phyloP scores from a whole-genome alignment of 2,888 invertebrate genomes.

The Eumerus sabulonum region DNA sequence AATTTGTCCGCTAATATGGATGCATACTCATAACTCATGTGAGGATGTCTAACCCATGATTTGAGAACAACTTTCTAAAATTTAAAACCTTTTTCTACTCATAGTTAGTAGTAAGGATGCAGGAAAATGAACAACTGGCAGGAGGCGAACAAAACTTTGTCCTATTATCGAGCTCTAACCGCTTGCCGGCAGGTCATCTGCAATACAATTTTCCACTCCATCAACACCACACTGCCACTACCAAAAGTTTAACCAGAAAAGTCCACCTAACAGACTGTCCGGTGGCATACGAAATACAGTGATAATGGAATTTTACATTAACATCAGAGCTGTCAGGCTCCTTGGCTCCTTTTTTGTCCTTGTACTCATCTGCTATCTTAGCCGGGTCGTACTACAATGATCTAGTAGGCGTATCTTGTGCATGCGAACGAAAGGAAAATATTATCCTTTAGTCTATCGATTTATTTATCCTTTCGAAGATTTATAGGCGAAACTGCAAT shows the following conservation, averaged over 20 bases:
- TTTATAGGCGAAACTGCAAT: no score
- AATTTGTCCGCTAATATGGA: no score
- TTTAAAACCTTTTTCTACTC: no score
- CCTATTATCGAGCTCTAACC: slow-evolving; percentile 30
- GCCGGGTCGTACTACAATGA: no score
- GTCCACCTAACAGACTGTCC: slow-evolving; percentile 45
- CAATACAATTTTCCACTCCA: slow-evolving; percentile 24
- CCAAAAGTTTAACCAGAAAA: slow-evolving; percentile 34
- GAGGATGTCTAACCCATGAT: slow-evolving; percentile 17
- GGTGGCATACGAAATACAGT: slow-evolving; percentile 45
- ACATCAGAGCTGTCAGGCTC: slow-evolving; percentile 24
- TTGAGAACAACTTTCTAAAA: slow-evolving; percentile 5
- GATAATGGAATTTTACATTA: slow-evolving; percentile 64
- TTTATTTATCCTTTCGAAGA: slow-evolving; percentile 41
- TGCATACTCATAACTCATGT: no score
- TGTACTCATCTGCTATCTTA: slow-evolving; percentile 31
- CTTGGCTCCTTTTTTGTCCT: slow-evolving; percentile 13
- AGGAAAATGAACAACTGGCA: slow-evolving; percentile 34
- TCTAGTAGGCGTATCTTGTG: not conserved
- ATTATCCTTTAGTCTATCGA: slow-evolving; percentile 24
- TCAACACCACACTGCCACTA: slow-evolving; percentile 9
- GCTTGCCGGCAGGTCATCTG: slow-evolving; percentile 53
- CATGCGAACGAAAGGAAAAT: slow-evolving; percentile 9
- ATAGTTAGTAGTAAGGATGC: no score
- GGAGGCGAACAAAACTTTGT: slow-evolving; percentile 40